Base-by-base conservation (phyloP, 2,888 invertebrate genomes). In the Ichneumoninae sp. region DNA sequence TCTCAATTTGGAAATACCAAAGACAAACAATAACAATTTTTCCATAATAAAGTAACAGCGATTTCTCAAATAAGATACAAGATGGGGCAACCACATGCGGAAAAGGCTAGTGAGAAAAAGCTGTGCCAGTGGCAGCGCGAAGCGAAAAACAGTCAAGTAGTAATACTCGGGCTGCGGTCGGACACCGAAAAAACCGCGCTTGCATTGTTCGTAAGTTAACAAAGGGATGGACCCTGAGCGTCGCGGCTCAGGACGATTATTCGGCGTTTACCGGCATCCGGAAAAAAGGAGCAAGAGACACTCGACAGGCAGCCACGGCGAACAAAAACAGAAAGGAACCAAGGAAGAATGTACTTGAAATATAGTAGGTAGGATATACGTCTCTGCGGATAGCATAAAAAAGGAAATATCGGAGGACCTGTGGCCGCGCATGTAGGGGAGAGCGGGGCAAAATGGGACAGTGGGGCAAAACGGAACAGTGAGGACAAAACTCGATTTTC, bases 181-280 rank as follows among this genome's bases (percentile, higher is more conserved):
- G 87, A 84, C 88, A 78, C 80, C 85, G 84, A 78, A 85, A 70
- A 81, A 81, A 74, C 79, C 75, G 80, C 78, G 54, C 72, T 80
- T 82, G 88, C 87, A 91, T 91, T 92, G 91, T 92, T 92, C 90
- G 84, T 65, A 66, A 77, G 84, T 84, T 90, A 91, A 92, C 90
- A 91, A 91, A 89, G 87, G 88, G 88, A 88, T 87, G 87, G 87
- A 80, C 87, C 86, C 86, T 84, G 86, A 84, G 86, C 75, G 87
- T 75, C 69, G 33, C 76, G 84, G 81, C 54, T 22, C 66, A 50
- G 84, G 90, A 88, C 91, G 90, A 91, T 92, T 92, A 92, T 92
- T 90, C 90, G 89, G 86, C 91, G 87, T 89, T 92, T 91, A 91
- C 89, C 83, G 87, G 87, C 77, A 80, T 84, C 78, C 72, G 79